Evolutionary conservation across 2,113 vertebrate genomes (phyloP), one percentile per base, ranked within the genome.

Genomic region (Hippocampus abdominalis): DNA sequence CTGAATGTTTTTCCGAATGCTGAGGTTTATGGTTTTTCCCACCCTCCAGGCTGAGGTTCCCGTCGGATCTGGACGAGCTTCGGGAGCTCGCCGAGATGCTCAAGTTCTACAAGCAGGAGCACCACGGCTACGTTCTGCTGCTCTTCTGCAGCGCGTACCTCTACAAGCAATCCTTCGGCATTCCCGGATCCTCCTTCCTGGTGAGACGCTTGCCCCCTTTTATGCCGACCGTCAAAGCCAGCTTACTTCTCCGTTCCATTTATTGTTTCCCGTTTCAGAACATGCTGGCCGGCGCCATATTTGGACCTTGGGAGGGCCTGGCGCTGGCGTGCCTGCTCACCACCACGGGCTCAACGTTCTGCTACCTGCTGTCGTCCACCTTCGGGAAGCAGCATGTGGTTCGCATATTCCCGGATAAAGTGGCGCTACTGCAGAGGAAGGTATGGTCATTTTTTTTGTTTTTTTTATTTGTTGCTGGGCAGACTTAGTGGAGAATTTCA

Each of bases 151-250:
- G 93, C 11, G 96, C 96, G 8, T 98, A 99, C 87, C 93, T 99
- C 40, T 99, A 99, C 87, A 99, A 99, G 60, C 97, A 99, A 91
- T 94, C 93, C 74, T 99, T 99, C 71, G 97, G 96, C 85, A 98
- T 99, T 61, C 97, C 97, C 0, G 97, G 97, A 46, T 98, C 97
- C 74, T 94, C 96, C 75, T 94, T 99, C 44, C 90, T 99, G 96
- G 97, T 97, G 81, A 89, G 79, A 65, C 36, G 9, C 18, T 20
- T 11, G 10, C 20, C 20, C 10, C 39, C 61, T 51, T 21, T n/a
- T 0, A 63, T 15, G 10, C 3, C 42, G 42, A 44, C 42, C 10
- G 12, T 10, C 42, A 44, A 44, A 44, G 13, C 12, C 48, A 21
- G 32, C 4, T 36, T 36, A 36, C 32, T 36, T 36, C 18, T 49